These are phyloP conservation scores for Python bivittatus DNA, from an alignment of 2,113 vertebrate species.

Conservation along the genomic window DNA sequence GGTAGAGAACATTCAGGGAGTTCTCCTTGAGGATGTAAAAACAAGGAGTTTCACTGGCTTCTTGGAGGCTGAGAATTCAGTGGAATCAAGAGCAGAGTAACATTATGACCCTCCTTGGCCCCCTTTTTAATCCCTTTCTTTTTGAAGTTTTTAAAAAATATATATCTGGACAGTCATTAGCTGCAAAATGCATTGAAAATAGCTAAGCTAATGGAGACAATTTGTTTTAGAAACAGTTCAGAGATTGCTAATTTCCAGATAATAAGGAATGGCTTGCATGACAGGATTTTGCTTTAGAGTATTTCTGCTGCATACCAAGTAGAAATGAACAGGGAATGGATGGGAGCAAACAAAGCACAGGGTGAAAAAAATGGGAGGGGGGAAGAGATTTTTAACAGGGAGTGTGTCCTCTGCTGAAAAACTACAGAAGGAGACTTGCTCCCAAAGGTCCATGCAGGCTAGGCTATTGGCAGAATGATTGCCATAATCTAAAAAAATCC, in stretches of 20 bases:
- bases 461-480: background rate
- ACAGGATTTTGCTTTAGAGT: constrained; percentile 58
- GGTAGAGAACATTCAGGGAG: constrained; percentile 40
- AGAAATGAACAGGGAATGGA: constrained; percentile 28
- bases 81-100: background rate
- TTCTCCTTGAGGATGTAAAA: constrained; percentile 38
- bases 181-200: constrained; percentile 36
- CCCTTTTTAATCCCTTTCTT: background rate
- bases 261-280: constrained; percentile 69
- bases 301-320: constrained; percentile 43
- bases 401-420: constrained; percentile 40
- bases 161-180: constrained; percentile 30
- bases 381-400: constrained; percentile 41
- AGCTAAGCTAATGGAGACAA: constrained; percentile 59
- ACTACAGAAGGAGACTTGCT: background rate
- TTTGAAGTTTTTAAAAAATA: constrained; percentile 31
- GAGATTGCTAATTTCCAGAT: constrained; percentile 74
- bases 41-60: constrained; percentile 36
- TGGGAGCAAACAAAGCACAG: background rate
- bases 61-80: constrained; percentile 34
- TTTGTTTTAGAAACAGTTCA: constrained; percentile 65
- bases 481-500: background rate
- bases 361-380: background rate
- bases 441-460: rapidly evolving
- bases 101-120: background rate